phyloP scores from a whole-genome alignment of 2,797 vertebrate species.

The Rachycentron canadum region DNA sequence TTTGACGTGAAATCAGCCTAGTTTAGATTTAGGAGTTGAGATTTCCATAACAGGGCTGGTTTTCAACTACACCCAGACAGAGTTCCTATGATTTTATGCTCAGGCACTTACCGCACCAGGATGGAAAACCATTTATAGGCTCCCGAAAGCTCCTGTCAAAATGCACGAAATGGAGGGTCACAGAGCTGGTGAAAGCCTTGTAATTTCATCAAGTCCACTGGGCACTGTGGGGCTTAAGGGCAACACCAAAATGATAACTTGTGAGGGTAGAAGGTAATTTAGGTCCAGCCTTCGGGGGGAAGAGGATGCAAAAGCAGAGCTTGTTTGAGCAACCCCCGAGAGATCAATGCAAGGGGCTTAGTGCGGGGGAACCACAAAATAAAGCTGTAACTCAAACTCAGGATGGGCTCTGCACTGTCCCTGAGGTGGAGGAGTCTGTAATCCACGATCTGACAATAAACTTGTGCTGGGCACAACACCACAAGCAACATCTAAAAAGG shows the following conservation, averaged over 20 bases:
- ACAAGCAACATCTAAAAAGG: slow-evolving; percentile 11
- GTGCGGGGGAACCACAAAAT: slow-evolving; percentile 43
- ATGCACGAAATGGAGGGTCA: slow-evolving; percentile 20
- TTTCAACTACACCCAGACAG: neutral
- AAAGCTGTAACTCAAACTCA: slow-evolving; percentile 61
- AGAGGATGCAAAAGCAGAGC: slow-evolving; percentile 55
- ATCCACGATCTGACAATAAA: slow-evolving; percentile 49
- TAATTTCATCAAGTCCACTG: slow-evolving; percentile 52
- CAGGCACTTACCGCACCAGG: neutral
- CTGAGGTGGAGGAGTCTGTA: slow-evolving; percentile 47
- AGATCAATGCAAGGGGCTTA: slow-evolving; percentile 50
- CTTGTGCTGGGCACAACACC: slow-evolving; percentile 16
- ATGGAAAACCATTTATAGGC: slow-evolving; percentile 43
- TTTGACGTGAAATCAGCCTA: slow-evolving; percentile 48
- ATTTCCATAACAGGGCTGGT: slow-evolving; percentile 31
- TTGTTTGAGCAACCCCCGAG: slow-evolving; percentile 52
- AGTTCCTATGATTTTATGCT: slow-evolving; percentile 30
- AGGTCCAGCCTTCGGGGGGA: slow-evolving; percentile 55
- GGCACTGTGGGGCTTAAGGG: slow-evolving; percentile 42
- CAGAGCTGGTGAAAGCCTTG: slow-evolving; percentile 55
- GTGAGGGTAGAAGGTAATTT: slow-evolving; percentile 66
- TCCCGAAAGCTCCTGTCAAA: slow-evolving; percentile 47
- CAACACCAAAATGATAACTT: slow-evolving; percentile 62
- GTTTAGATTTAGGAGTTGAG: slow-evolving; percentile 23
- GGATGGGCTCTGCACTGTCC: slow-evolving; percentile 36